Percentiles rank a stretch among this genome's conserved stretches.
These are phyloP conservation scores for Nymphalis urticae DNA, from an alignment of 2,888 invertebrate species.

Conservation along the genomic window DNA sequence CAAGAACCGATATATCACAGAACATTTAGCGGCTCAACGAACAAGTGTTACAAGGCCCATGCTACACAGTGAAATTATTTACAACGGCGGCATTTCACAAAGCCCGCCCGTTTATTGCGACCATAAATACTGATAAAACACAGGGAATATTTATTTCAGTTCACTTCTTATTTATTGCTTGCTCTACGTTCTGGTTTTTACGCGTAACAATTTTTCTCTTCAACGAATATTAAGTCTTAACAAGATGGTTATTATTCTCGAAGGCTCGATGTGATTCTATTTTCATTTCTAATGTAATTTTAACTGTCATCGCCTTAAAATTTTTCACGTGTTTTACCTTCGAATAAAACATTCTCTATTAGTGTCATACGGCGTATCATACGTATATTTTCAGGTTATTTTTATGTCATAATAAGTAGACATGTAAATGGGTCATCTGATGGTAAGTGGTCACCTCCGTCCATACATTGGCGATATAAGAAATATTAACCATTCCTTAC, in stretches of 20 bases:
- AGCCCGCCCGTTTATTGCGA: conserved; percentile 70
- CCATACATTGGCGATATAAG: too few species aligned
- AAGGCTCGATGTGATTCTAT: too few species aligned
- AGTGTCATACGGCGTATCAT: too few species aligned
- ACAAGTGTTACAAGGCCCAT: conserved; percentile 71
- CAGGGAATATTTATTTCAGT: conserved; percentile 75
- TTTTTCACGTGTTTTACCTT: too few species aligned
- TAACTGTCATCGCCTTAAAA: too few species aligned
- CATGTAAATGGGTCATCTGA: too few species aligned
- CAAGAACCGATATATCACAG: not conserved
- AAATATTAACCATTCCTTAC: too few species aligned
- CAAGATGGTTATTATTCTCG: conserved; percentile 12
- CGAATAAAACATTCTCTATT: too few species aligned
- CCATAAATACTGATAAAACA: conserved; percentile 80
- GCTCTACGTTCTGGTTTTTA: conserved; percentile 58
- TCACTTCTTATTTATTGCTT: conserved; percentile 76
- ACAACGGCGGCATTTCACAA: conserved; percentile 76
- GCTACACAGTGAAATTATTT: conserved; percentile 76
- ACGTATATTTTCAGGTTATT: too few species aligned
- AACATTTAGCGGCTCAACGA: conserved; percentile 47
- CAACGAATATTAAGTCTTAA: conserved; percentile 32
- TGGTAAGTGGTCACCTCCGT: too few species aligned
- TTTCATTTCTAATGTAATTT: not conserved
- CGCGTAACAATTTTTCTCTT: conserved; percentile 44
- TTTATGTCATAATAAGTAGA: too few species aligned